Evolutionary conservation across 2,113 vertebrate genomes (phyloP).

Genomic region (Siniperca knerii): DNA sequence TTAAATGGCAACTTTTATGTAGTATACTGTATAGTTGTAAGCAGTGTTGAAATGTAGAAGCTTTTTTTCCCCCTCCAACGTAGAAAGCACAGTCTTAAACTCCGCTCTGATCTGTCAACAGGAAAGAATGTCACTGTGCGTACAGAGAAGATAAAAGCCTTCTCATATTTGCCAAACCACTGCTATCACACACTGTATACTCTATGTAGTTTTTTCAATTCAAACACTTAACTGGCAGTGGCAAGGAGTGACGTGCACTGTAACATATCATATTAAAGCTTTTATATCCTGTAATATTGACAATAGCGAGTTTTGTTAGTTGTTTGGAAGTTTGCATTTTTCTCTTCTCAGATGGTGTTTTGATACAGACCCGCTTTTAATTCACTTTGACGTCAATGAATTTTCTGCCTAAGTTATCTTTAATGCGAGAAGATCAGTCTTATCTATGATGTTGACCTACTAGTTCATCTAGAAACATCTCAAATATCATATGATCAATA

Average conservation of each 20-base stretch:
- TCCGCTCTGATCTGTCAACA: constrained; percentile 34
- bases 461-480: neutral
- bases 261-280: neutral
- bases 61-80: neutral
- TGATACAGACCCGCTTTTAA: neutral
- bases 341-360: neutral
- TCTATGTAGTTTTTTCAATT: neutral
- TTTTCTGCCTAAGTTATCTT: too few relatives aligned
- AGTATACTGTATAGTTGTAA: neutral
- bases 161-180: neutral
- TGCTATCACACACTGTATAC: neutral
- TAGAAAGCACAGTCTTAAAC: neutral
- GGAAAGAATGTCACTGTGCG: constrained; percentile 45
- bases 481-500: neutral
- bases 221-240: neutral
- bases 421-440: neutral
- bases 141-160: constrained; percentile 35
- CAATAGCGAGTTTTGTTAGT: neutral
- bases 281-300: neutral
- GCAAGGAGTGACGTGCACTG: neutral
- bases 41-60: neutral
- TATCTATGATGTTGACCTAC: neutral
- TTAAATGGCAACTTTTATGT: neutral
- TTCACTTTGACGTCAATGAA: neutral
- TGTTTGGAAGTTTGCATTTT: neutral